Evolutionary conservation across 2,113 vertebrate genomes (phyloP).

Genomic region (Solea solea): DNA sequence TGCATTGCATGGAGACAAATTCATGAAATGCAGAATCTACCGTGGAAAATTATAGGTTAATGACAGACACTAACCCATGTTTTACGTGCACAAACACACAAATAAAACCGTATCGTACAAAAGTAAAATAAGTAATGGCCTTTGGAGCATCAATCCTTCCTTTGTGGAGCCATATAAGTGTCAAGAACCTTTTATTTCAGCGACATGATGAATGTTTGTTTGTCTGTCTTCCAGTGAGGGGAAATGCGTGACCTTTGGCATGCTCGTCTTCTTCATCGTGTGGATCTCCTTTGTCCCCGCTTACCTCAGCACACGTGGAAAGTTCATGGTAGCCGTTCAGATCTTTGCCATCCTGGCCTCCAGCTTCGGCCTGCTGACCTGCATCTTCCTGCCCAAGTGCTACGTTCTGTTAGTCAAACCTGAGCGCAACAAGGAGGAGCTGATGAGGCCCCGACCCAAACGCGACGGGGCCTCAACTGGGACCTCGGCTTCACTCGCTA

Average conservation of each 20-base stretch:
- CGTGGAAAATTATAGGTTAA: neutral
- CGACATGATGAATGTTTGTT: neutral
- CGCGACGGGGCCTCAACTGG: constrained; percentile 75
- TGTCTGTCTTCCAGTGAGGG: constrained; percentile 76
- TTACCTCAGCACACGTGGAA: constrained; percentile 89
- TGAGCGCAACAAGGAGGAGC: constrained; percentile 83
- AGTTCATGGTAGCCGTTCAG: constrained; percentile 90
- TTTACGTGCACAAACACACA: too few species aligned
- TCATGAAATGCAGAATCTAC: neutral
- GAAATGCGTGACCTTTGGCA: constrained; percentile 86
- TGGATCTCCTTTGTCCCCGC: constrained; percentile 91
- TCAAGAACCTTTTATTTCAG: neutral
- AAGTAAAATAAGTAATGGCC: too few species aligned
- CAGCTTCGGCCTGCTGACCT: constrained; percentile 87
- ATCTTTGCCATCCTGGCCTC: constrained; percentile 90
- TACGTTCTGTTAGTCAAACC: constrained; percentile 87
- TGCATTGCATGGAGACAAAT: too few species aligned
- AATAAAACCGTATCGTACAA: too few species aligned
- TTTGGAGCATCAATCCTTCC: too few species aligned
- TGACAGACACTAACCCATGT: too few species aligned
- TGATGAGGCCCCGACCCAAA: constrained; percentile 78
- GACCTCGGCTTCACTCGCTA: constrained; percentile 81
- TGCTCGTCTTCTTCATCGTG: constrained; percentile 89
- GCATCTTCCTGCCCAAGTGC: constrained; percentile 87
- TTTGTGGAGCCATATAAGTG: too few species aligned